Percentiles rank a stretch among this genome's conserved stretches.
Conservation (phyloP, 2,113 vertebrate species). For the Grammomys dolichurus region DNA sequence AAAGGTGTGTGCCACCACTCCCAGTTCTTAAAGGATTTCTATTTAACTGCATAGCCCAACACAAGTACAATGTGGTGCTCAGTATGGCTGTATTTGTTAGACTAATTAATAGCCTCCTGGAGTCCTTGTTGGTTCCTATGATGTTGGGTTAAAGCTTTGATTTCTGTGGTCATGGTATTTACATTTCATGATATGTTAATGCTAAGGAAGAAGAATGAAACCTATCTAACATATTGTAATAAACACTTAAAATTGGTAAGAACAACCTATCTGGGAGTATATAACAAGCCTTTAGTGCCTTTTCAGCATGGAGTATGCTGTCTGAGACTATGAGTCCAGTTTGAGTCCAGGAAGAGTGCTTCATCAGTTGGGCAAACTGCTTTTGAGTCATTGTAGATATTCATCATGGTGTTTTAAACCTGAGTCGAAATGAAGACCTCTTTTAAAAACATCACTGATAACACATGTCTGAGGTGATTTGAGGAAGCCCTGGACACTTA, state of each 20-base stretch:
- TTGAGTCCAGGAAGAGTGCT: background rate
- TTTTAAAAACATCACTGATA: slow-evolving; percentile 35
- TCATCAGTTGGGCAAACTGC: background rate
- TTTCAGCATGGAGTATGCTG: background rate
- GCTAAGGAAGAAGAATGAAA: slow-evolving; percentile 47
- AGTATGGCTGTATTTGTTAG: background rate
- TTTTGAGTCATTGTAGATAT: background rate
- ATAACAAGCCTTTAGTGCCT: background rate
- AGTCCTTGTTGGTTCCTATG: background rate
- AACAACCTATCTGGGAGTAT: slow-evolving; percentile 3
- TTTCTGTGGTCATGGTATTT: slow-evolving; percentile 18
- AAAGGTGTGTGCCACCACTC: too few relatives aligned
- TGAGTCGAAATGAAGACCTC: background rate
- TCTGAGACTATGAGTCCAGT: background rate
- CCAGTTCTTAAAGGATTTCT: background rate
- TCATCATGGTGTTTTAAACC: background rate
- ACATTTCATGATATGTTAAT: slow-evolving; percentile 27
- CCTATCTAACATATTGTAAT: background rate
- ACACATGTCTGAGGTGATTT: slow-evolving; percentile 30
- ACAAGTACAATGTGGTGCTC: background rate
- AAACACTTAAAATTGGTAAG: background rate
- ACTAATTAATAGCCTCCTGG: background rate
- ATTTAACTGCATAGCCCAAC: background rate
- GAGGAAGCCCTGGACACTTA: background rate
- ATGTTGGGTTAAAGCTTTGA: slow-evolving; percentile 3